Base-by-base conservation (phyloP, 2,888 invertebrate genomes). In the Dascillus cervinus region DNA sequence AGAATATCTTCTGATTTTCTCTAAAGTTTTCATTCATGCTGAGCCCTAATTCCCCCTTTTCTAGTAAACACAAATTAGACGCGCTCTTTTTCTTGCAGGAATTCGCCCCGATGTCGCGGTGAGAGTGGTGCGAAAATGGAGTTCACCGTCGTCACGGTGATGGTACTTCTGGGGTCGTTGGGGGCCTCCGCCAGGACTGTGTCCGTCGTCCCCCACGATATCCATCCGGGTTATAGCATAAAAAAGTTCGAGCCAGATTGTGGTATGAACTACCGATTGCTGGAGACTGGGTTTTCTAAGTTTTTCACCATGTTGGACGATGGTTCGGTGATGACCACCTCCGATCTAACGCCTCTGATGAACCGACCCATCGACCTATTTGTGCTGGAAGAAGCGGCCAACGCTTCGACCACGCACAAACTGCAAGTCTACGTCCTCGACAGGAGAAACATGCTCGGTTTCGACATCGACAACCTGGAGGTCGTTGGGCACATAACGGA, bases 321-420 rank as follows among this genome's bases (percentile, higher is more conserved):
- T 62, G 91, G 91, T 29, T 76, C 89, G 33, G 79, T 92, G 34
- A 92, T 91, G 89, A 90, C 90, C 24, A 90, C 88, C 13, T 79
- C 86, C 20, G 87, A 89, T 56, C 73, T 91, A 22, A 77, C 80
- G 29, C 85, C 88, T 8, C 67, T 91, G 39, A 77, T 88, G 37
- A 82, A 89, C 60, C 76, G 78, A 44, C 85, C 86, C 0, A 80
- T 90, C 13, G 81, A 86, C 58, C 72, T 90, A 34, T 76, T 87
- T 29, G 79, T 90, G 11, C 67, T 88, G 32, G 88, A 89, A 58
- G 84, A 88, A 58, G 77, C 82, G 26, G 80, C 82, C 3, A 87
- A 86, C 60, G 75, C 75, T 44, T 86, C 85, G 41, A 75, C 81
- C 25, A 86, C 85, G 34, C 89, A 89, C 60, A 77, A 82, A 46